Percentiles rank a stretch among this genome's conserved stretches.
Conservation (phyloP, 2,113 vertebrate genomes). For the Dicaeum eximium region DNA sequence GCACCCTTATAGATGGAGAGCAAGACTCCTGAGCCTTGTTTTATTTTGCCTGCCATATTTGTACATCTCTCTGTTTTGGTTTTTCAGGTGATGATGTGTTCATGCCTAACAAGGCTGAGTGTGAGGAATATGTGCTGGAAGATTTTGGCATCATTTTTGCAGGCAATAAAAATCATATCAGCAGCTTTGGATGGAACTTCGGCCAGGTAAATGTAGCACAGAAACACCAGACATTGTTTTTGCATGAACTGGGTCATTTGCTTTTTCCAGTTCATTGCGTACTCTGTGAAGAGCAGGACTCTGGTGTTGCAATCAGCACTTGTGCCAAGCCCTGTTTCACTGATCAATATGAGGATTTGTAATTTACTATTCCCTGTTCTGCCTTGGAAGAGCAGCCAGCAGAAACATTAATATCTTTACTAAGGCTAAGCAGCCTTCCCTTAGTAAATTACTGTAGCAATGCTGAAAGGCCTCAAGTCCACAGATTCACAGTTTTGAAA, state of each 20-base stretch:
- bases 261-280: neutral
- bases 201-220: constrained; percentile 78
- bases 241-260: neutral
- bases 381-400: neutral
- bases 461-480: neutral
- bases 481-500: neutral
- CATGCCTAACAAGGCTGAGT: constrained; percentile 65
- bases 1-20: neutral
- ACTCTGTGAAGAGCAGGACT: neutral
- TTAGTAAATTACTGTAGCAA: neutral
- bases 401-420: neutral
- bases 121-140: constrained; percentile 83
- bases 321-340: neutral
- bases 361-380: neutral
- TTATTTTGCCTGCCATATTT: neutral
- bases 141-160: constrained; percentile 80
- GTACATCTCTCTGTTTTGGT: neutral
- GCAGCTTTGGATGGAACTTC: constrained; percentile 75
- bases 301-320: neutral
- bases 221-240: neutral
- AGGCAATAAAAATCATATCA: constrained; percentile 71
- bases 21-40: neutral
- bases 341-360: neutral
- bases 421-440: neutral
- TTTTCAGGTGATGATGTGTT: constrained; percentile 82